Base-by-base conservation (phyloP, 1,140 invertebrate species). In the Trachelipus rathkii region DNA sequence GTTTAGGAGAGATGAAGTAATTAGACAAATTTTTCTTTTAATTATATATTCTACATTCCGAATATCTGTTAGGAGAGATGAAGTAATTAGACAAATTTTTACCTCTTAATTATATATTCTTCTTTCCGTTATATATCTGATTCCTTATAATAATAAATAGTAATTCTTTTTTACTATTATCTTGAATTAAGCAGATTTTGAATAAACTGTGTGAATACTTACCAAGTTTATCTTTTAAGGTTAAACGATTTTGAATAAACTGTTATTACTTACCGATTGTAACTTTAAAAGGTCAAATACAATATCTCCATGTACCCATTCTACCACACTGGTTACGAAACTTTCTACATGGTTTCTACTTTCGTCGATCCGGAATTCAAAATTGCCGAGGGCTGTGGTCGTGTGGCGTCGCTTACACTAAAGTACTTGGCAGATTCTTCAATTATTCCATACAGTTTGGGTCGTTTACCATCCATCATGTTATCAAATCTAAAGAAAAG, bases 281-380 rank as follows among this genome's bases (percentile, higher is more conserved):
- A 33, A 33, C 1, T 15, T 60, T 60, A 60, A n/a, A 13, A 70
- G 68, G 68, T 70, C 10, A 70, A 70, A 10, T 70, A 70, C 23
- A 70, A 70, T 10, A 70, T 70, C 10, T 5, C 73, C 0, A 73
- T 33, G 44, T 81, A 81, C 46, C 45, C 79, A 11, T 33, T 46
- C 50, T 80, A 80, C 71, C 79, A 80, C 72, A 79, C 79, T 33
- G 50, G 77, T 1, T 80, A 80, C 71, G 79, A 80, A 69, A 80
- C 79, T 43, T 79, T 45, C 73, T 74, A 66, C 45, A 71, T 81
- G 74, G 78, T 80, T 19, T 53, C 19, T 11, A 66, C 71, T 21
- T 19, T 71, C 70, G 44, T 72, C 23, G 79, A 80, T 33, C 43
- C 19, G 3, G 79, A 72, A 15, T 79, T 80, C 43, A 50, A 74